A percentile compares a stretch with the other conserved stretches of the same genome.
Conservation (phyloP, 2,113 vertebrate genomes). For the Mola mola region DNA sequence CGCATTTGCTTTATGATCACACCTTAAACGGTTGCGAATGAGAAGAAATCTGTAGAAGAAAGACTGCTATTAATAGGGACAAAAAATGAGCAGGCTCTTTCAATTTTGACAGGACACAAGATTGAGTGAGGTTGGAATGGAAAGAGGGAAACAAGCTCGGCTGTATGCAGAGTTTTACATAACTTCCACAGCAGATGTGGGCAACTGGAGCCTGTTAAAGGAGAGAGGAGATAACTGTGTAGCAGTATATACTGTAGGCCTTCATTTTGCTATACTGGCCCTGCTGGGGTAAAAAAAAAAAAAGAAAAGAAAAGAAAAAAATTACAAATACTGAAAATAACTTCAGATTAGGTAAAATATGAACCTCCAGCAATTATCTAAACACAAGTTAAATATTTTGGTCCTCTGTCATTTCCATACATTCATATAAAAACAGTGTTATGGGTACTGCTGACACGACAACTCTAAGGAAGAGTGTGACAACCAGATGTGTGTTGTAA, state of each 20-base stretch:
- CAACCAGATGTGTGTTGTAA: background rate
- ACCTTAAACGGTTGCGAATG: background rate
- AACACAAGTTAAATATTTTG: background rate
- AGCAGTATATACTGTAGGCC: background rate
- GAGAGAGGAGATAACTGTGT: conserved; percentile 4
- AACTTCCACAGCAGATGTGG: conserved; percentile 53
- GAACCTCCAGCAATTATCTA: too few species aligned
- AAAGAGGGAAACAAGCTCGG: conserved; percentile 8
- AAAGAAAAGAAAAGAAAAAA: background rate
- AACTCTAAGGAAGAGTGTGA: background rate
- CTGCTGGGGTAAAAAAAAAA: too few species aligned
- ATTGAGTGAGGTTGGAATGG: background rate
- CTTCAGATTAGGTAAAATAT: background rate
- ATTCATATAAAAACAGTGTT: background rate
- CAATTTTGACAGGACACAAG: background rate
- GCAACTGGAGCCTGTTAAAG: conserved; percentile 41
- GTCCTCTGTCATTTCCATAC: background rate
- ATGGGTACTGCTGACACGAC: background rate
- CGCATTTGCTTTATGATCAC: conserved; percentile 1
- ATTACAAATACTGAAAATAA: background rate
- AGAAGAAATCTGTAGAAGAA: background rate
- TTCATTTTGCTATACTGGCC: background rate
- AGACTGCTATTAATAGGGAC: background rate
- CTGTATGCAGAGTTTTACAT: conserved; percentile 25
- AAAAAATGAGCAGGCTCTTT: background rate